A percentile compares a stretch with the other conserved stretches of the same genome.
Conservation (phyloP, 2,113 vertebrate genomes). For the Hiodon tergisus region DNA sequence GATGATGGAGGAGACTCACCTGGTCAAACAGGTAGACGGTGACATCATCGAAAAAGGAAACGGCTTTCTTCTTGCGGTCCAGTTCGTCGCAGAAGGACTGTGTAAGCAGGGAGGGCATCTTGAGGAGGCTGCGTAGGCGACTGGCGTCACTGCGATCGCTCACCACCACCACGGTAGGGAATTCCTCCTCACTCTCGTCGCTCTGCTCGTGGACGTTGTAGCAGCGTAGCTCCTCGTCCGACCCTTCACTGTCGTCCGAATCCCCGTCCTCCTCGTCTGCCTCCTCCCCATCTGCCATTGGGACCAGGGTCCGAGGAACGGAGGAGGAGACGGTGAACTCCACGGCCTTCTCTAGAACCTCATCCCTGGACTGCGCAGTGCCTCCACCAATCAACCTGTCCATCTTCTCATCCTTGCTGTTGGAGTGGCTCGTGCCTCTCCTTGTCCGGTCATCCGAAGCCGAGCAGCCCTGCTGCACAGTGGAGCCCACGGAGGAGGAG, state of each 20-base stretch:
- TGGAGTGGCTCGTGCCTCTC: conserved; percentile 42
- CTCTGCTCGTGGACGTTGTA: conserved; percentile 89
- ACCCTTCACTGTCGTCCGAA: conserved; percentile 86
- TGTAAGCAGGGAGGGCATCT: conserved; percentile 77
- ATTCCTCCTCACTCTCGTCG: conserved; percentile 90
- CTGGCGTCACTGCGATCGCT: conserved; percentile 76
- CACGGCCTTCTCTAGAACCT: background rate
- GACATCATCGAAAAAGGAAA: conserved; percentile 94
- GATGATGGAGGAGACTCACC: conserved; percentile 57
- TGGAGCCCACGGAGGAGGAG: conserved; percentile 32
- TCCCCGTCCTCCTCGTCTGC: conserved; percentile 79
- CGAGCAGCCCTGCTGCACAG: conserved; percentile 47
- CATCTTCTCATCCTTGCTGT: conserved; percentile 58
- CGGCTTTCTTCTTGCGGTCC: conserved; percentile 90
- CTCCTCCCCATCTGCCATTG: conserved; percentile 65
- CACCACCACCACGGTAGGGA: conserved; percentile 73
- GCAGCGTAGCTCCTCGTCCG: conserved; percentile 86
- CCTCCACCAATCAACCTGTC: conserved; percentile 58
- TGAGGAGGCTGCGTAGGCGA: conserved; percentile 87
- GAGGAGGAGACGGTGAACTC: conserved; percentile 48
- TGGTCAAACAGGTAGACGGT: conserved; percentile 98
- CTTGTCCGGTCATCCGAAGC: conserved; percentile 39
- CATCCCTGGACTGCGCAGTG: conserved; percentile 77
- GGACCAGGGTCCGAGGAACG: conserved; percentile 52
- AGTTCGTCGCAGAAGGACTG: conserved; percentile 78